These are phyloP conservation scores for Dufourea novaeangliae DNA, from an alignment of 1,140 invertebrate species.

Conservation along the genomic window DNA sequence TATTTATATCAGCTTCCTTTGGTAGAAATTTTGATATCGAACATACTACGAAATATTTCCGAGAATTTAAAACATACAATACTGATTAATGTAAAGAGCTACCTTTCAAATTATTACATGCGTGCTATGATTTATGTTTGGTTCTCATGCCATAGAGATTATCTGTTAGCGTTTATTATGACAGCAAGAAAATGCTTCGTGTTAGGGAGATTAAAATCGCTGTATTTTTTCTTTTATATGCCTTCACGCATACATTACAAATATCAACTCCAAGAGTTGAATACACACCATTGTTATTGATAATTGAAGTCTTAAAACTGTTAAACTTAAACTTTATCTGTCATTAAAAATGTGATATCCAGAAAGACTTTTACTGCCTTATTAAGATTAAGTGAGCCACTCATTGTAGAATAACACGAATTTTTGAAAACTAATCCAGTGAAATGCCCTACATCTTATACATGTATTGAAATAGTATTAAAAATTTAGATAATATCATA, in stretches of 20 bases:
- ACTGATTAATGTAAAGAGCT: neutral
- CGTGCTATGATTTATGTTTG: slow-evolving; percentile 48
- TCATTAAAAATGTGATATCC: slow-evolving; percentile 59
- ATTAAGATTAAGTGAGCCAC: slow-evolving; percentile 30
- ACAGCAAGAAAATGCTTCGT: neutral
- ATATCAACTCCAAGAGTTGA: slow-evolving; percentile 59
- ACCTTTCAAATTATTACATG: slow-evolving; percentile 33
- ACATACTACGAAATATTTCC: neutral
- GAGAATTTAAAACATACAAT: neutral
- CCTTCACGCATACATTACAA: slow-evolving; percentile 22
- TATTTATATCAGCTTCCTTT: slow-evolving; percentile 58
- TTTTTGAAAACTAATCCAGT: neutral
- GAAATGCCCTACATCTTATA: neutral
- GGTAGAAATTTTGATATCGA: slow-evolving; percentile 39
- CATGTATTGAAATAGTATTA: no score
- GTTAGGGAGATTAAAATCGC: slow-evolving; percentile 14
- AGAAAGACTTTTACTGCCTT: slow-evolving; percentile 49
- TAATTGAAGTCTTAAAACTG: slow-evolving; percentile 38
- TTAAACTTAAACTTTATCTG: slow-evolving; percentile 43
- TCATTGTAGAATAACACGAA: slow-evolving; percentile 62
- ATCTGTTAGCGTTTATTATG: neutral
- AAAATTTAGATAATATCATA: no score
- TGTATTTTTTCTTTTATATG: slow-evolving; percentile 45
- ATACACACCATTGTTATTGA: neutral
- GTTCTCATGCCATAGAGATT: slow-evolving; percentile 28